A percentile compares a stretch with the other conserved stretches of the same genome.
These are phyloP conservation scores for Rhinopomastus cyanomelas DNA, from an alignment of 2,113 vertebrate genomes.

Conservation along the genomic window DNA sequence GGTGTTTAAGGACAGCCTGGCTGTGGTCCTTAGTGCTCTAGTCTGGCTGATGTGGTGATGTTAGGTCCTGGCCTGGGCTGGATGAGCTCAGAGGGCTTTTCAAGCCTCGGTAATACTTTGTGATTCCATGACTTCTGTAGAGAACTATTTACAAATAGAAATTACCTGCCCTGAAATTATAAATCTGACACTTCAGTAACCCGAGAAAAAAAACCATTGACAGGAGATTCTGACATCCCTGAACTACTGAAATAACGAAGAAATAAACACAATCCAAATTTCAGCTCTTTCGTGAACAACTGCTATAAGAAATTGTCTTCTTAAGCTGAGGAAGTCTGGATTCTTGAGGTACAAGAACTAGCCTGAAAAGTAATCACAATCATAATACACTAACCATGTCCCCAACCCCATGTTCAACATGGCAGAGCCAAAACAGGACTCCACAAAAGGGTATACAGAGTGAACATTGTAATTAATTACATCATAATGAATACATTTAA, in stretches of 20 bases:
- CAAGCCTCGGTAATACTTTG: no score
- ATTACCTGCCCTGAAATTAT: no score
- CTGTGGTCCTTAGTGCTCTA: no score
- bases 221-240: background rate
- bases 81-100: no score
- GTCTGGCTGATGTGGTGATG: no score
- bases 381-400: background rate
- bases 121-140: no score
- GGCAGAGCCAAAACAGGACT: background rate
- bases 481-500: no score
- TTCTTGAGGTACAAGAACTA: background rate
- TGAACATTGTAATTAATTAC: background rate
- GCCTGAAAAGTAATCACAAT: constrained; percentile 2
- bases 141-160: no score
- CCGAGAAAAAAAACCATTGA: background rate
- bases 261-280: background rate
- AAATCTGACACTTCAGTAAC: background rate
- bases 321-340: background rate
- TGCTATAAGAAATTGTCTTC: background rate
- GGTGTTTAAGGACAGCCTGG: no score
- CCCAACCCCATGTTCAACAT: background rate
- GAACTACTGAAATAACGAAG: background rate
- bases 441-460: background rate
- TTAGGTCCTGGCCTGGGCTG: no score
- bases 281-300: background rate